Evolutionary conservation across 2,888 invertebrate genomes (phyloP).

Genomic region (Ganaspis brasiliensis): DNA sequence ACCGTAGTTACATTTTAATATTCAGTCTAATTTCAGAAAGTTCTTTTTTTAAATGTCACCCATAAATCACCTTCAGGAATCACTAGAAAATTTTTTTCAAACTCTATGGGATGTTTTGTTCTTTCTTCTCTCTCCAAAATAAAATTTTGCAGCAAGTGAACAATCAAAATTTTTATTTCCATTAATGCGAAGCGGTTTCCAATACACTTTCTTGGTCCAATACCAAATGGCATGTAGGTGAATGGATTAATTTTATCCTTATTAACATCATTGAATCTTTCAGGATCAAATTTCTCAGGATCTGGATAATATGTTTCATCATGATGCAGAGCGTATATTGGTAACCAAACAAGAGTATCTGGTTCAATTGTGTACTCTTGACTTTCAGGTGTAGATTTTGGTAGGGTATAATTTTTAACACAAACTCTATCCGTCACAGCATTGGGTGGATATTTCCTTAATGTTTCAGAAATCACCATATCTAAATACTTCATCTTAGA

Average conservation of each 20-base stretch:
- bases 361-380: conserved; percentile 51
- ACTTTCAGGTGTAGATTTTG: conserved; percentile 63
- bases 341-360: conserved; percentile 50
- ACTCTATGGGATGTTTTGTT: conserved; percentile 21
- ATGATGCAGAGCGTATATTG: conserved; percentile 61
- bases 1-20: no score
- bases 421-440: conserved; percentile 81
- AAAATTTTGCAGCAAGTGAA: conserved; percentile 60
- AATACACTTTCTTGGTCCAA: conserved; percentile 77
- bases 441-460: conserved; percentile 82
- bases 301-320: conserved; percentile 66
- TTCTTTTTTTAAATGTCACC: conserved; percentile 41
- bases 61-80: background rate
- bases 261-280: conserved; percentile 57
- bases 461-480: conserved; percentile 78
- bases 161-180: conserved; percentile 58
- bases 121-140: conserved; percentile 59
- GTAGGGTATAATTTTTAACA: conserved; percentile 80
- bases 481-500: conserved; percentile 69
- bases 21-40: background rate
- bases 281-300: conserved; percentile 67
- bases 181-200: conserved; percentile 70
- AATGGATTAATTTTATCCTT: background rate
- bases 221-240: conserved; percentile 74
- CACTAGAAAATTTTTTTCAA: background rate